Conservation (phyloP, 2,113 vertebrate species). For the Gambusia holbrooki region DNA sequence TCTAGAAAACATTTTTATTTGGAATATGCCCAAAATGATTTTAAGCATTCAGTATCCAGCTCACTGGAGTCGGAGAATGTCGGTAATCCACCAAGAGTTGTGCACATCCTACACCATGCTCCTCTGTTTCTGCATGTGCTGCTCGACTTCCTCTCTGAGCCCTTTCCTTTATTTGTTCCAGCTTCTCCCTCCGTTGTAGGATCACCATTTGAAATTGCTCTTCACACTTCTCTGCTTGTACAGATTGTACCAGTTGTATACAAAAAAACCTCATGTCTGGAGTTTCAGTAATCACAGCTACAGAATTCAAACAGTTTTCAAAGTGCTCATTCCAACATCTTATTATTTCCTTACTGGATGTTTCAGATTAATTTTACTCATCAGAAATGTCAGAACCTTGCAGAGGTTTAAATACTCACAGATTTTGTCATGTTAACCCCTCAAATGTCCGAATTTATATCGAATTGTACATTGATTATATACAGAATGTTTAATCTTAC, state of each 20-base stretch:
- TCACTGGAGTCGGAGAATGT: not conserved
- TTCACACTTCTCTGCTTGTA: conserved; percentile 63
- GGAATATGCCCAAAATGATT: not conserved
- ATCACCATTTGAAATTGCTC: conserved; percentile 71
- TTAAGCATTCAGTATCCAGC: not conserved
- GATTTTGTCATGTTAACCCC: not conserved
- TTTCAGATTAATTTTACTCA: not conserved
- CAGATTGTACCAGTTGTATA: conserved; percentile 12
- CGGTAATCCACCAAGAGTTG: conserved; percentile 4
- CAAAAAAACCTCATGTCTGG: not conserved
- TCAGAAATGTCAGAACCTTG: not conserved
- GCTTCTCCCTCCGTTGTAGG: conserved; percentile 42
- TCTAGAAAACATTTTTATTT: too few relatives aligned
- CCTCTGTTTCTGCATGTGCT: conserved; percentile 34
- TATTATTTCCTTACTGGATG: conserved; percentile 1
- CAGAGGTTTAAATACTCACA: not conserved
- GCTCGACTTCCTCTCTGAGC: conserved; percentile 33
- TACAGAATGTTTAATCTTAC: too few relatives aligned
- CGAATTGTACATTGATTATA: too few relatives aligned
- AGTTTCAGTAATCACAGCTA: conserved; percentile 16
- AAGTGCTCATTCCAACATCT: conserved; percentile 21
- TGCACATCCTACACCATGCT: conserved; percentile 17
- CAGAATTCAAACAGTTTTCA: conserved; percentile 17
- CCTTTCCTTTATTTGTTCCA: conserved; percentile 25
- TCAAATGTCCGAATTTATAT: too few relatives aligned